Conservation (phyloP, 2,888 invertebrate genomes). For the Sabatieria punctata region DNA sequence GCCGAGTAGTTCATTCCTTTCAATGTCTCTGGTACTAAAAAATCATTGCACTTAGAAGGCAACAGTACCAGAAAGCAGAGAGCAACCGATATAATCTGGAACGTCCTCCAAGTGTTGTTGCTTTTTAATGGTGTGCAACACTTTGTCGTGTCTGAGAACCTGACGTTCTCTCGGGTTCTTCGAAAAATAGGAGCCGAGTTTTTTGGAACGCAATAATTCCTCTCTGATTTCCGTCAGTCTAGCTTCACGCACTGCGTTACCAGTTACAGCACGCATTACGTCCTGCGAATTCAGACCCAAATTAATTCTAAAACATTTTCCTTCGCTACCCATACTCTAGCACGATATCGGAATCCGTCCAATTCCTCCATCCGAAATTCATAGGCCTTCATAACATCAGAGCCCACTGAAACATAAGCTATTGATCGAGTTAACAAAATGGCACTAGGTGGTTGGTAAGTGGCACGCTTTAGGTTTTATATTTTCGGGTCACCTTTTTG, state of each 20-base stretch:
- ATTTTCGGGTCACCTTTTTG: too few relatives aligned
- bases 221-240: constrained; percentile 82
- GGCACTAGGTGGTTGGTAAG: too few relatives aligned
- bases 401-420: constrained; percentile 24
- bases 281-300: too few relatives aligned
- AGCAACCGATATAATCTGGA: constrained; percentile 58
- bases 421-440: too few relatives aligned
- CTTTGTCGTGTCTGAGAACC: constrained; percentile 49
- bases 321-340: constrained; percentile 48
- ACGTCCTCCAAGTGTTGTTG: constrained; percentile 73
- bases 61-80: too few relatives aligned
- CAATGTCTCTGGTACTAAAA: constrained; percentile 4
- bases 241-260: constrained; percentile 79
- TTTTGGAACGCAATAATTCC: constrained; percentile 77
- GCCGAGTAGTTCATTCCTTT: neutral
- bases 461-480: too few relatives aligned
- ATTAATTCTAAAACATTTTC: too few relatives aligned
- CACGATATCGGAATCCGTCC: constrained; percentile 83
- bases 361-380: constrained; percentile 86
- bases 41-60: too few relatives aligned
- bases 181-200: constrained; percentile 69
- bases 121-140: constrained; percentile 60
- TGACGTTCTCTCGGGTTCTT: constrained; percentile 54
- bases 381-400: constrained; percentile 51
- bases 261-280: constrained; percentile 83